phyloP scores from a whole-genome alignment of 1,140 invertebrate genomes.

The Drosophila ercepeae region DNA sequence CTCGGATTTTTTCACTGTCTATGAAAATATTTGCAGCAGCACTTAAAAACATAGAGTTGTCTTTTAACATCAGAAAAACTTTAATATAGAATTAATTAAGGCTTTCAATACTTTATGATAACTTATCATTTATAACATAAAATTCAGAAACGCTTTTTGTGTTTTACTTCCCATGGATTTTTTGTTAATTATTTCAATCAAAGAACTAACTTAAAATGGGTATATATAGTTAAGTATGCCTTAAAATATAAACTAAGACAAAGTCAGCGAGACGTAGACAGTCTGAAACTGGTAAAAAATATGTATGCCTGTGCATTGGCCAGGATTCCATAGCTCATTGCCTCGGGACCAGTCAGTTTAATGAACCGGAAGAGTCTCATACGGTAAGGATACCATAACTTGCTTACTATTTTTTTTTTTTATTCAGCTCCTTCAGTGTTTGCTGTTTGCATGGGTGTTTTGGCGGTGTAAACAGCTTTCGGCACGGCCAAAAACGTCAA shows the following conservation, averaged over 20 bases:
- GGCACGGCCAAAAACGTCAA: constrained; percentile 57
- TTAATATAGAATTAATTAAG: neutral
- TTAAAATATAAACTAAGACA: neutral
- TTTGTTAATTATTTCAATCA: too few relatives aligned
- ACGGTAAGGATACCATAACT: constrained; percentile 61
- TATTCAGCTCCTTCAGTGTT: neutral
- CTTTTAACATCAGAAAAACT: neutral
- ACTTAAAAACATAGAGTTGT: neutral
- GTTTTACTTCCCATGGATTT: too few relatives aligned
- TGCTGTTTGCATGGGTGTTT: neutral
- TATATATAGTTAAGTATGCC: too few relatives aligned
- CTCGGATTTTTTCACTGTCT: constrained; percentile 19
- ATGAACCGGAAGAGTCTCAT: constrained; percentile 77
- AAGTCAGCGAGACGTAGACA: constrained; percentile 11
- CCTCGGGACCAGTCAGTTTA: constrained; percentile 46
- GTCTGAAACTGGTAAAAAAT: constrained; percentile 19
- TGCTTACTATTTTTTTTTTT: constrained; percentile 5
- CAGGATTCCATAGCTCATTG: constrained; percentile 11
- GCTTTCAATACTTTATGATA: too few relatives aligned
- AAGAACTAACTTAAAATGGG: too few relatives aligned
- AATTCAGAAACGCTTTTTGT: too few relatives aligned
- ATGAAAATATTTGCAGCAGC: constrained; percentile 27
- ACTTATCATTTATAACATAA: too few relatives aligned
- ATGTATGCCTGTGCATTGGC: constrained; percentile 20
- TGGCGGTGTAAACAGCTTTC: constrained; percentile 43